Conservation (phyloP, 2,888 invertebrate species). For the Oligia strigilis region DNA sequence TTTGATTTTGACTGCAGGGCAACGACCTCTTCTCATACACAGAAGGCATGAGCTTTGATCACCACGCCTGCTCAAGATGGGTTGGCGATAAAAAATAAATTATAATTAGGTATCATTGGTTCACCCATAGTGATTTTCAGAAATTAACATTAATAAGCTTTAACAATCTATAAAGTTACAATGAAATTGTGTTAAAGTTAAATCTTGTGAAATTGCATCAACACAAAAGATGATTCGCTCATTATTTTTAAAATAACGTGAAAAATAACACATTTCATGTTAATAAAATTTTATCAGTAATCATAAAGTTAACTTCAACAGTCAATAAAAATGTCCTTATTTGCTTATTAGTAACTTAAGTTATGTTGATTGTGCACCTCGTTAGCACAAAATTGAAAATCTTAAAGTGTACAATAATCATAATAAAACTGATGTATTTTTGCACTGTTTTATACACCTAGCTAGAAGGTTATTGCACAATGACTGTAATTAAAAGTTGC, state of each 20-base stretch:
- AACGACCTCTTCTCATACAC: no score
- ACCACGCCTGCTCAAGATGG: no score
- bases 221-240: neutral
- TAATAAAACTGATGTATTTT: neutral
- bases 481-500: neutral
- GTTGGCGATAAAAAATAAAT: neutral
- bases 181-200: conserved; percentile 5
- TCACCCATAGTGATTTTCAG: no score
- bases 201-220: no score
- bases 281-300: conserved; percentile 16
- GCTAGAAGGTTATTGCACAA: neutral
- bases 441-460: neutral
- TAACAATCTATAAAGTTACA: neutral
- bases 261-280: conserved; percentile 1
- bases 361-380: conserved; percentile 32
- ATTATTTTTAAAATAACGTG: conserved; percentile 9
- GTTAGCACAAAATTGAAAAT: conserved; percentile 21
- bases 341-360: conserved; percentile 21
- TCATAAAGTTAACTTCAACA: conserved; percentile 34
- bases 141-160: neutral
- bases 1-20: no score
- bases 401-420: neutral
- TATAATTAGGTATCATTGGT: neutral
- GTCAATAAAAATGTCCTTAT: conserved; percentile 14
- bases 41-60: no score